phyloP scores from a whole-genome alignment of 1,140 invertebrate species.

The Drosophila arawakana region DNA sequence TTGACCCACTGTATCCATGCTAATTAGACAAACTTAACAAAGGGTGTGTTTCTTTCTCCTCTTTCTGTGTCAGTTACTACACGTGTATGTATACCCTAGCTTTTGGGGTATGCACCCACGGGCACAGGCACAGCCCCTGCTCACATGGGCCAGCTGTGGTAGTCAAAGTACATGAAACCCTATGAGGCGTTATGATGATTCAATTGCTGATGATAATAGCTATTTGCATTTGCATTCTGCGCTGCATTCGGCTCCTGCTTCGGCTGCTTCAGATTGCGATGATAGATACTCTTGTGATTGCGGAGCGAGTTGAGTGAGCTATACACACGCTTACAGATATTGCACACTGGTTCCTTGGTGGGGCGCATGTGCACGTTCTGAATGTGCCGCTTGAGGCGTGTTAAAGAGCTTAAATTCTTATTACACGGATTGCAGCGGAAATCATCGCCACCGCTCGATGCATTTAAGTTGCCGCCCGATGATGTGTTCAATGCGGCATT shows the following conservation, averaged over 20 bases:
- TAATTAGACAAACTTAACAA: constrained; percentile 49
- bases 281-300: constrained; percentile 95
- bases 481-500: constrained; percentile 84
- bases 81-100: neutral
- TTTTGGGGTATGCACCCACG: neutral
- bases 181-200: constrained; percentile 82
- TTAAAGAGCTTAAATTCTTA: constrained; percentile 93
- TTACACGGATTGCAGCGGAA: constrained; percentile 95
- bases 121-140: constrained; percentile 11
- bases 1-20: neutral
- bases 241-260: constrained; percentile 71
- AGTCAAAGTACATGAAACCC: constrained; percentile 84
- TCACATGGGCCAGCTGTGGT: constrained; percentile 43
- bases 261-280: constrained; percentile 88
- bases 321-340: constrained; percentile 94
- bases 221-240: constrained; percentile 46
- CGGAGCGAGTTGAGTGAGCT: constrained; percentile 93
- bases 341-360: constrained; percentile 93
- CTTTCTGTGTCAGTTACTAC: constrained; percentile 10
- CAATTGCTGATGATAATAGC: constrained; percentile 65
- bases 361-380: constrained; percentile 94
- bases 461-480: constrained; percentile 80
- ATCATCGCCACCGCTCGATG: constrained; percentile 87
- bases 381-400: constrained; percentile 93
- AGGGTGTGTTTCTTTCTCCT: constrained; percentile 14